These are phyloP conservation scores for Sebastes taczanowskii DNA, from an alignment of 2,797 vertebrate genomes.

Conservation along the genomic window DNA sequence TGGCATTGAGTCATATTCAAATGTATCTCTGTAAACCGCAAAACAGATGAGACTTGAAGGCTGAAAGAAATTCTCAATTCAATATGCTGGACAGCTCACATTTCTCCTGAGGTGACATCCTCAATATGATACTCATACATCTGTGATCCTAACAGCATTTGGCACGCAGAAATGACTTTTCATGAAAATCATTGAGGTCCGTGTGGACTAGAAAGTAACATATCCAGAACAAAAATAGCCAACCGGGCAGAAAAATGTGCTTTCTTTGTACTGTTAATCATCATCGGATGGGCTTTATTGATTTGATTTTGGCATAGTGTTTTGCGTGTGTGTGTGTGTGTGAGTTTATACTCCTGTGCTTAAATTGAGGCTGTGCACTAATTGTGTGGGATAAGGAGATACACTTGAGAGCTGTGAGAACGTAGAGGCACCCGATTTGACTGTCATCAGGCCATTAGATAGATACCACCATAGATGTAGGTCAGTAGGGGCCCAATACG, in stretches of 20 bases:
- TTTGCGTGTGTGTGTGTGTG: not conserved
- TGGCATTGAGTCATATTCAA: conserved; percentile 51
- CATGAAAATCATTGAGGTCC: conserved; percentile 52
- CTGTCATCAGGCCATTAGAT: too few relatives aligned
- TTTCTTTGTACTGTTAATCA: conserved; percentile 54
- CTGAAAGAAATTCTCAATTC: conserved; percentile 52
- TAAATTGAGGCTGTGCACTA: conserved; percentile 24
- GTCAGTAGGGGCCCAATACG: too few relatives aligned
- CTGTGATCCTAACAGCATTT: conserved; percentile 56
- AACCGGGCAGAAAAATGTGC: conserved; percentile 29
- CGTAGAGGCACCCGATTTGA: not conserved
- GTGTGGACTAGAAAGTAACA: conserved; percentile 31
- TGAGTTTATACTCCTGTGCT: conserved; percentile 10
- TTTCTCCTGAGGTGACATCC: conserved; percentile 56
- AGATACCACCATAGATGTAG: too few relatives aligned
- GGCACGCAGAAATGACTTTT: conserved; percentile 51
- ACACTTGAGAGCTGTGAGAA: conserved; percentile 15
- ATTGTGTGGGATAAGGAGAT: conserved; percentile 56
- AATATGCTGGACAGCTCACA: conserved; percentile 50
- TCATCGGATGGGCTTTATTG: conserved; percentile 40
- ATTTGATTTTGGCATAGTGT: conserved; percentile 41
- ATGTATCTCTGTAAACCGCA: conserved; percentile 48
- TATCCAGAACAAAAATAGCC: conserved; percentile 39
- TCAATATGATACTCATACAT: conserved; percentile 53
- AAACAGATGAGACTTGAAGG: conserved; percentile 59